Conservation (phyloP, 2,797 vertebrate genomes). For the Sebastes trivittatus region DNA sequence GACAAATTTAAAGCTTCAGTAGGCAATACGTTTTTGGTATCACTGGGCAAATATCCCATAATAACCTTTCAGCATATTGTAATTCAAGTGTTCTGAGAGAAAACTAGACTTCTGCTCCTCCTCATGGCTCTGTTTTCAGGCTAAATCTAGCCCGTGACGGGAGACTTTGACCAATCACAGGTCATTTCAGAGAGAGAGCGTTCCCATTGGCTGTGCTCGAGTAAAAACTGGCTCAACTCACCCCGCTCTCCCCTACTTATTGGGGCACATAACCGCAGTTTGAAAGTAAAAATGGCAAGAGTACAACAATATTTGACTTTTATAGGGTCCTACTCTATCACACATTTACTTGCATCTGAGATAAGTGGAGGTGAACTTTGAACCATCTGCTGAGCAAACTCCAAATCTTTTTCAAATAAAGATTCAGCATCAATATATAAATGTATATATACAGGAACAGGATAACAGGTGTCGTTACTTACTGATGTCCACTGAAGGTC, state of each 20-base stretch:
- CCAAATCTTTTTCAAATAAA: not conserved
- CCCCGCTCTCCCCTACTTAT: not conserved
- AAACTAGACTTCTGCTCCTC: too few species aligned
- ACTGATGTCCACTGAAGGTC: constrained; percentile 87
- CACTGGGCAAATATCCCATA: accelerated
- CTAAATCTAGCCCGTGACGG: too few species aligned
- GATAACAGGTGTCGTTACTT: not conserved
- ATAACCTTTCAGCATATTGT: too few species aligned
- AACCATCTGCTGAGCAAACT: not conserved
- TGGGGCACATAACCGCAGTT: not conserved
- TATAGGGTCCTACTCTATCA: not conserved
- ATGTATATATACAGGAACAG: too few species aligned
- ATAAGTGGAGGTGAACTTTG: constrained; percentile 3
- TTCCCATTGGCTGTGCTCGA: too few species aligned
- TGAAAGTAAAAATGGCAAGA: too few species aligned
- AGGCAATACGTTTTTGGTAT: too few species aligned
- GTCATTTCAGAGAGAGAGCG: too few species aligned
- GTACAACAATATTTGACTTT: not conserved
- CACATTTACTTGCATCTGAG: not conserved
- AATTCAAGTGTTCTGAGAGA: too few species aligned
- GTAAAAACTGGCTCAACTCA: too few species aligned
- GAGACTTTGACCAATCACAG: too few species aligned
- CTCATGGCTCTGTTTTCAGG: too few species aligned
- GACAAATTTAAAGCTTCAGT: not conserved
- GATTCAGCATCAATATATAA: not conserved